These are phyloP conservation scores for Oscheius onirici DNA, from an alignment of 2,888 invertebrate species.

Conservation along the genomic window DNA sequence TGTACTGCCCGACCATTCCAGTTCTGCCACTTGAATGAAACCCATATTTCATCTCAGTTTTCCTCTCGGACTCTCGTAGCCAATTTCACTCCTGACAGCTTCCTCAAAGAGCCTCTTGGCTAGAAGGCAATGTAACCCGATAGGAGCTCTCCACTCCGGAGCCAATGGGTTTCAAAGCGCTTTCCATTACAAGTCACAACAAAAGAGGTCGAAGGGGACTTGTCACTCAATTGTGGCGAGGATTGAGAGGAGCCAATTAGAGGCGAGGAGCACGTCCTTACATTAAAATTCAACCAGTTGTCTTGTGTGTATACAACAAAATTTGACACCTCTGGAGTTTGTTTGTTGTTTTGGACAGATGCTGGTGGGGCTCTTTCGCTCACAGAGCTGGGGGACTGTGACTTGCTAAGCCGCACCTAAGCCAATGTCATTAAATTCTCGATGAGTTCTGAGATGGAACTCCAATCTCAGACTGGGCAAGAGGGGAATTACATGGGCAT, in stretches of 20 bases:
- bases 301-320: conserved; percentile 7
- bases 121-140: conserved; percentile 31
- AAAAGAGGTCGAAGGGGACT: conserved; percentile 5
- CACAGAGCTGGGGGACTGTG: neutral
- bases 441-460: too few relatives aligned
- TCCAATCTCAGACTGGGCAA: neutral
- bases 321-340: conserved; percentile 25
- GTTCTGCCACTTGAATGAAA: neutral
- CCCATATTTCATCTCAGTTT: conserved; percentile 1
- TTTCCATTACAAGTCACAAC: conserved; percentile 31
- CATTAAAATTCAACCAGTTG: neutral
- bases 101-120: conserved; percentile 31
- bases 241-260: neutral
- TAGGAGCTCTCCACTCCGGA: conserved; percentile 28
- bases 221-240: neutral
- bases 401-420: conserved; percentile 34
- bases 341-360: conserved; percentile 18
- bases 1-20: neutral
- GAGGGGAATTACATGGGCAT: too few relatives aligned
- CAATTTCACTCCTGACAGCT: conserved; percentile 31
- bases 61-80: neutral
- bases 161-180: conserved; percentile 32
- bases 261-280: neutral
- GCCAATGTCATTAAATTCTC: conserved; percentile 32
- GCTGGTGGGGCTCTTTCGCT: conserved; percentile 18